Conservation (phyloP, 2,888 invertebrate species). For the Beris morrisii region DNA sequence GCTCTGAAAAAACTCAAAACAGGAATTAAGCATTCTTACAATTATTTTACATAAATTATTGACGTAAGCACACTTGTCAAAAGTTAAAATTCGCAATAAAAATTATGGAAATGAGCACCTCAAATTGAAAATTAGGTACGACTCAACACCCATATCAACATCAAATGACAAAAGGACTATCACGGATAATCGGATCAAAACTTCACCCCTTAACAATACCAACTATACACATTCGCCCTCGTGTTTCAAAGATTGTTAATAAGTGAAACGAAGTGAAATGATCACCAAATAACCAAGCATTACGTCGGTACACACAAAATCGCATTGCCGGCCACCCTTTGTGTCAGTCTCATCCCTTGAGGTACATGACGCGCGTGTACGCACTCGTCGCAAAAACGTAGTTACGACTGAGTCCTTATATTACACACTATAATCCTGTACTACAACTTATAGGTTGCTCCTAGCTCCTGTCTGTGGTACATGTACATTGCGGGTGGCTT, state of each 20-base stretch:
- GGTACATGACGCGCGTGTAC: constrained; percentile 15
- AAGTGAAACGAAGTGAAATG: constrained; percentile 39
- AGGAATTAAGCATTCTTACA: too few species aligned
- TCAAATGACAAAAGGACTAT: constrained; percentile 21
- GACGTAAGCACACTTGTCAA: too few species aligned
- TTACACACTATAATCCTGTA: constrained; percentile 3
- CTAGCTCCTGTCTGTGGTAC: background rate
- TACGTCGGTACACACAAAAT: constrained; percentile 26
- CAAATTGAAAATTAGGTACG: constrained; percentile 21
- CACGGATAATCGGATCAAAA: constrained; percentile 27
- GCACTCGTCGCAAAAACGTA: constrained; percentile 3
- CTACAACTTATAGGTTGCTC: background rate
- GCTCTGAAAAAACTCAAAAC: too few species aligned
- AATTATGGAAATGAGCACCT: constrained; percentile 13
- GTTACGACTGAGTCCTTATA: too few species aligned
- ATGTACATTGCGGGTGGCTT: background rate
- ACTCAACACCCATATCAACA: constrained; percentile 17
- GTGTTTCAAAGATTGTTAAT: constrained; percentile 15
- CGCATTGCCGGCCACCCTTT: constrained; percentile 26
- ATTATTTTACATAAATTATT: too few species aligned
- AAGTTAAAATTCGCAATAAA: background rate
- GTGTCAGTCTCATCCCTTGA: background rate
- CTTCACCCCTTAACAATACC: constrained; percentile 3
- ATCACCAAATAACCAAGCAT: constrained; percentile 36
- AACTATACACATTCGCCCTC: constrained; percentile 15